phyloP scores from a whole-genome alignment of 2,797 vertebrate genomes.

The Sitta carolinensis region DNA sequence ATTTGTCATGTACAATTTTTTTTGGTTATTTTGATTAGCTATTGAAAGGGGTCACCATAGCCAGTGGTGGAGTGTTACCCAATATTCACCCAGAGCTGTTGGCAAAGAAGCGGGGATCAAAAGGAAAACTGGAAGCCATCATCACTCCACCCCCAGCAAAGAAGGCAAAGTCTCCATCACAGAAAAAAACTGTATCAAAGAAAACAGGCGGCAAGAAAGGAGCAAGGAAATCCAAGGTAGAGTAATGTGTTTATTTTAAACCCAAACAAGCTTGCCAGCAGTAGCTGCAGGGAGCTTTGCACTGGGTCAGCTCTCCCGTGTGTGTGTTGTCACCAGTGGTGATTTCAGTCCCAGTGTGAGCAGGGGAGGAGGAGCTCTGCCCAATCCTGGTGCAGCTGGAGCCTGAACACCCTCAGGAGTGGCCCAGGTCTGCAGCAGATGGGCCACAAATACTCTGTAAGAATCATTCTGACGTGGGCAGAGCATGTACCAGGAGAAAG shows the following conservation, averaged over 20 bases:
- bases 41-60: slow-evolving; percentile 96
- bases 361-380: not conserved
- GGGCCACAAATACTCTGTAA: not conserved
- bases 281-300: not conserved
- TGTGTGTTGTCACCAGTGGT: rapidly evolving
- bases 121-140: slow-evolving; percentile 93
- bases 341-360: not conserved
- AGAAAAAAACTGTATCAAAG: slow-evolving; percentile 87
- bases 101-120: slow-evolving; percentile 93
- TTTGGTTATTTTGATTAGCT: slow-evolving; percentile 72
- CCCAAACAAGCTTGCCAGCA: not conserved
- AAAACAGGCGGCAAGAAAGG: slow-evolving; percentile 86
- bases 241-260: not conserved
- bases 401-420: not conserved
- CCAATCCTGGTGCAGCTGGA: not conserved
- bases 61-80: slow-evolving; percentile 95
- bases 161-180: slow-evolving; percentile 85
- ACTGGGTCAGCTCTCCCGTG: not conserved
- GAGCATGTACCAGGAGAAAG: not conserved
- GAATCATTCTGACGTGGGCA: not conserved
- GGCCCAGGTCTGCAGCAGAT: not conserved
- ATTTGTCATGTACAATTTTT: not conserved
- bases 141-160: slow-evolving; percentile 90
- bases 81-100: slow-evolving; percentile 97
- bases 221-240: slow-evolving; percentile 88